phyloP scores from a whole-genome alignment of 2,797 vertebrate genomes.

The Lithobates sylvaticus region DNA sequence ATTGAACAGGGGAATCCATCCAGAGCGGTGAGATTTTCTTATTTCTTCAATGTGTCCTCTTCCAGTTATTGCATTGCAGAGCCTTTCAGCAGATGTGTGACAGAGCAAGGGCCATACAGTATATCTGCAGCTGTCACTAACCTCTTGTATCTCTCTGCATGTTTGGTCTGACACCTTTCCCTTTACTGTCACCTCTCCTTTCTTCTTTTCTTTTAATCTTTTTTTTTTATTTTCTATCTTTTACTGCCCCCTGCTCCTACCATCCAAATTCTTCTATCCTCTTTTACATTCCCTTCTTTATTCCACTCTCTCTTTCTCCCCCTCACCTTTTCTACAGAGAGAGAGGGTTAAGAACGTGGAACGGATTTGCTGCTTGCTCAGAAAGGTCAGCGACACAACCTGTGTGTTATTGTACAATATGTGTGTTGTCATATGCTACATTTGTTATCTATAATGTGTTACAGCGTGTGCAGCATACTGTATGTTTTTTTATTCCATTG shows the following conservation, averaged over 20 bases:
- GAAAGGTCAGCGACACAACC: conserved; percentile 81
- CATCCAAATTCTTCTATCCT: neutral
- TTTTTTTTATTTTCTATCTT: neutral
- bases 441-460: neutral
- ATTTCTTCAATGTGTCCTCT: neutral
- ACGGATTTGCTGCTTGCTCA: conserved; percentile 92
- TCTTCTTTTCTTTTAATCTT: neutral
- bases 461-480: neutral
- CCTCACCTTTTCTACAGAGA: conserved; percentile 76
- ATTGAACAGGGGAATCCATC: conserved; percentile 96
- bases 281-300: neutral
- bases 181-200: neutral
- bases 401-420: conserved; percentile 42
- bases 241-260: neutral
- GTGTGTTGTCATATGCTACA: conserved; percentile 8
- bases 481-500: neutral
- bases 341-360: conserved; percentile 94
- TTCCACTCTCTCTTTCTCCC: conserved; percentile 21
- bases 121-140: conserved; percentile 28
- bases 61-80: neutral
- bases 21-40: conserved; percentile 86
- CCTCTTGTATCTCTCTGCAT: conserved; percentile 36
- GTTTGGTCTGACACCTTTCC: neutral
- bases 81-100: neutral
- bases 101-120: conserved; percentile 9